phyloP scores from a whole-genome alignment of 2,888 invertebrate species.

The Xanthorhoe spadicearia region DNA sequence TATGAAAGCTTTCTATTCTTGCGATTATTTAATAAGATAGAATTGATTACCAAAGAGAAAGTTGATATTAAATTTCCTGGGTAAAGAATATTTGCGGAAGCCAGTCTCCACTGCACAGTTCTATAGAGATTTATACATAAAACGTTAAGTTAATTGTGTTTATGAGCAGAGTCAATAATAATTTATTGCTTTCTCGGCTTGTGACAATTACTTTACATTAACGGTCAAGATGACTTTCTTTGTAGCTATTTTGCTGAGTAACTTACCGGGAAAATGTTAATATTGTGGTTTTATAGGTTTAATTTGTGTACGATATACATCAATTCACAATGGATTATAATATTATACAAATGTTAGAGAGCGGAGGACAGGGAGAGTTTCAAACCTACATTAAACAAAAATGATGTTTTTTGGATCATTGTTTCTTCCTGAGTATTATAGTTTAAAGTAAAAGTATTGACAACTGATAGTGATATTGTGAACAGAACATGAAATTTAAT shows the following conservation, averaged over 20 bases:
- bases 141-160: constrained; percentile 70
- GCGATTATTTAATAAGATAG: too few species aligned
- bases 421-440: background rate
- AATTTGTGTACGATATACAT: too few species aligned
- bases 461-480: background rate
- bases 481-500: constrained; percentile 8
- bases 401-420: too few species aligned
- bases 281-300: background rate
- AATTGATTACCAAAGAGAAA: too few species aligned
- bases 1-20: too few species aligned
- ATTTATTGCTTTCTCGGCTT: constrained; percentile 77
- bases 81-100: constrained; percentile 15
- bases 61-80: background rate
- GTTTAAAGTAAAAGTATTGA: background rate
- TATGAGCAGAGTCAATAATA: constrained; percentile 76
- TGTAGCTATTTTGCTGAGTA: constrained; percentile 7
- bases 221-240: constrained; percentile 46
- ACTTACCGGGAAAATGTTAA: constrained; percentile 6
- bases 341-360: too few species aligned
- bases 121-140: constrained; percentile 41
- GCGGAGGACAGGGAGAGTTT: too few species aligned
- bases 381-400: too few species aligned
- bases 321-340: too few species aligned
- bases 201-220: constrained; percentile 78
- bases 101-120: constrained; percentile 7